Percentiles rank a stretch among this genome's conserved stretches.
These are phyloP conservation scores for Littorina saxatilis DNA, from an alignment of 1,140 invertebrate genomes.

Conservation along the genomic window DNA sequence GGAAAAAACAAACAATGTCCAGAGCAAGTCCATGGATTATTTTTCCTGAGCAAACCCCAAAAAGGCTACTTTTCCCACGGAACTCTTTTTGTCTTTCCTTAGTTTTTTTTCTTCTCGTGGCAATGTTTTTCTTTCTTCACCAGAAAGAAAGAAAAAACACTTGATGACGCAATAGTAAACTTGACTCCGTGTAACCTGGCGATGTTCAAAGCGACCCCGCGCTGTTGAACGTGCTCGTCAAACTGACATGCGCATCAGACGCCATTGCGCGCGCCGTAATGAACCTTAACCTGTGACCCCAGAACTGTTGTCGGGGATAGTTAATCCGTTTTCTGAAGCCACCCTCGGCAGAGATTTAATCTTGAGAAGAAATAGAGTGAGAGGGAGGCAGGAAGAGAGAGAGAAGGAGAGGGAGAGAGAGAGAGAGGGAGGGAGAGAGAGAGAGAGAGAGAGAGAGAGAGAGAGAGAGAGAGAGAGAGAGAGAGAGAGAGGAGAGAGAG, in stretches of 20 bases:
- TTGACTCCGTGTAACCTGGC: not conserved
- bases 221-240: constrained; percentile 4
- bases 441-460: not conserved
- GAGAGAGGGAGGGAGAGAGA: not conserved
- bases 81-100: not conserved
- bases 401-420: not conserved
- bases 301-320: not conserved
- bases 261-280: not conserved
- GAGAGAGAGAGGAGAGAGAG: not conserved
- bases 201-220: not conserved
- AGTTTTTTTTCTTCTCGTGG: not conserved
- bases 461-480: constrained; percentile 2
- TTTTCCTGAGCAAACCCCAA: too few species aligned
- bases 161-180: constrained; percentile 5
- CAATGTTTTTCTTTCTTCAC: not conserved
- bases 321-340: constrained; percentile 18
- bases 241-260: constrained; percentile 15
- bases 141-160: too few species aligned
- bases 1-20: too few species aligned
- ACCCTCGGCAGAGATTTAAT: not conserved
- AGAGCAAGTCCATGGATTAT: too few species aligned
- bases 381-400: too few species aligned
- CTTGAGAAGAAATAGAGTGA: not conserved
- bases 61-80: not conserved
- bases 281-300: constrained; percentile 15